Conservation (phyloP, 2,797 vertebrate species). For the Pelodytes ibericus region DNA sequence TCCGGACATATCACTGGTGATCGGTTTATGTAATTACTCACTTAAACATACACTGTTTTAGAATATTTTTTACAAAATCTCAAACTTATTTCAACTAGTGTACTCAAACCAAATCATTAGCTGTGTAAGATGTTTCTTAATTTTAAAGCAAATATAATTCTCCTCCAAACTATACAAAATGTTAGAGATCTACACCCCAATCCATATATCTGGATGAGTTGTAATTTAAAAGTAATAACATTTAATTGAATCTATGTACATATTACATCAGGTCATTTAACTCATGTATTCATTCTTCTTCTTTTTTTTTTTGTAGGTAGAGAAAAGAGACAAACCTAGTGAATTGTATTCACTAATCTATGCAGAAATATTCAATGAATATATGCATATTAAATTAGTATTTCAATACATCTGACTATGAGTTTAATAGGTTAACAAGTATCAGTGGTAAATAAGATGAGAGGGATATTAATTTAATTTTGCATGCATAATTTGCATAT, state of each 20-base stretch:
- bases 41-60: too few relatives aligned
- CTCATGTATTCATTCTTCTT: neutral
- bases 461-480: constrained; percentile 9
- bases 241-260: neutral
- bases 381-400: constrained; percentile 3
- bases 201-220: neutral
- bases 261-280: neutral
- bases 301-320: neutral
- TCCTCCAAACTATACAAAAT: neutral
- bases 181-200: neutral
- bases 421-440: constrained; percentile 18
- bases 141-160: too few relatives aligned
- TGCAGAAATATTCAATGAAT: constrained; percentile 11
- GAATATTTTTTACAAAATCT: too few relatives aligned
- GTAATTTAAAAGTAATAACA: neutral
- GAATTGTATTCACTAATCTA: neutral
- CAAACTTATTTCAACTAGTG: too few relatives aligned
- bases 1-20: too few relatives aligned
- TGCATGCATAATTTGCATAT: neutral
- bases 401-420: neutral
- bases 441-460: constrained; percentile 13
- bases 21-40: too few relatives aligned
- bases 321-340: neutral
- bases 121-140: too few relatives aligned
- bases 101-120: too few relatives aligned